Evolutionary conservation across 2,888 invertebrate genomes (phyloP).

Genomic region (Cynaeus angustus): DNA sequence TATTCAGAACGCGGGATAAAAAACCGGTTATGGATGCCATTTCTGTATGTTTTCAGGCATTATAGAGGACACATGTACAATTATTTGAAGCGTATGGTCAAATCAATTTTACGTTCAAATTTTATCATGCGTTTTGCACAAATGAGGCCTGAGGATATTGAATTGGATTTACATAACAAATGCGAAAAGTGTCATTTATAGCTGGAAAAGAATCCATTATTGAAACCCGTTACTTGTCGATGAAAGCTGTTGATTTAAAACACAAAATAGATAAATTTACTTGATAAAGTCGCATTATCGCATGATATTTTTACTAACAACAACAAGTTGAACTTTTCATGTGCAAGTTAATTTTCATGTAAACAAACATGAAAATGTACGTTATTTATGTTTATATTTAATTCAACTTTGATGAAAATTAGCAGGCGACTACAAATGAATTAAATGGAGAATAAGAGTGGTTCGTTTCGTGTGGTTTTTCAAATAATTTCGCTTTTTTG

Average conservation of each 20-base stretch:
- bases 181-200: conserved; percentile 7
- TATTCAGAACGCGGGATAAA: background rate
- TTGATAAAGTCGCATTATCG: background rate
- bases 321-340: no score
- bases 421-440: no score
- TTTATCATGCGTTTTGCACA: conserved; percentile 22
- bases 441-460: no score
- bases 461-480: background rate
- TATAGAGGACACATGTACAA: background rate
- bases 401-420: no score
- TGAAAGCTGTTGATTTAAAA: background rate
- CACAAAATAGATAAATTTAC: background rate
- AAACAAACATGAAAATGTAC: no score
- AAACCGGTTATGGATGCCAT: background rate
- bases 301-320: no score
- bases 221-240: background rate
- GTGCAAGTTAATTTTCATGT: no score
- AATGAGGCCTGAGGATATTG: conserved; percentile 25
- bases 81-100: background rate
- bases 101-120: conserved; percentile 2
- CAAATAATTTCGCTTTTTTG: background rate
- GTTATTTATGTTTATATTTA: no score
- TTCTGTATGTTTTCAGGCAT: background rate
- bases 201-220: background rate
- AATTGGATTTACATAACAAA: conserved; percentile 22